A percentile compares a stretch with the other conserved stretches of the same genome.
These are phyloP conservation scores for Drosophila punjabiensis DNA, from an alignment of 1,140 invertebrate genomes.

Conservation along the genomic window DNA sequence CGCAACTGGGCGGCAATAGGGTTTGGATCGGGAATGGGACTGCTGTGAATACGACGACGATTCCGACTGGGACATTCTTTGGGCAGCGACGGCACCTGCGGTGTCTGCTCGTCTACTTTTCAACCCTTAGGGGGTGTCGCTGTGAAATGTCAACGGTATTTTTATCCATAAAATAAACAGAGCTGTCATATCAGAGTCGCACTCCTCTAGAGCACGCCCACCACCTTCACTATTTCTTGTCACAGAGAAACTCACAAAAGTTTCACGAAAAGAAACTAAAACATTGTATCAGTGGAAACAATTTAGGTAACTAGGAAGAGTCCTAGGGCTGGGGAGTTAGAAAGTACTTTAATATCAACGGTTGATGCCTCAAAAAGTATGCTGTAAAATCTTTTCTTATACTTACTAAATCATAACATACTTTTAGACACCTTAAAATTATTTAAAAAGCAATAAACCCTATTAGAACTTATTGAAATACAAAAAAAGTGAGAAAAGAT, in stretches of 20 bases:
- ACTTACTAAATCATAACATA: no score
- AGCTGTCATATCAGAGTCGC: constrained; percentile 32
- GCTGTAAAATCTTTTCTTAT: no score
- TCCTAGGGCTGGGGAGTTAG: no score
- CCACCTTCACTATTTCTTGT: constrained; percentile 18
- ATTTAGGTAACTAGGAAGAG: background rate
- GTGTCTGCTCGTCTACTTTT: constrained; percentile 37
- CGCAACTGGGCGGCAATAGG: constrained; percentile 9
- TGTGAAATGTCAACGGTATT: constrained; percentile 77
- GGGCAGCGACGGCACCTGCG: constrained; percentile 29
- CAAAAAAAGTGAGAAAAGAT: no score
- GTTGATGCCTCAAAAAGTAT: background rate
- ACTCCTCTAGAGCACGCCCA: background rate
- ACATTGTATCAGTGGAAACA: background rate
- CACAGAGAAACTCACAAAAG: constrained; percentile 13
- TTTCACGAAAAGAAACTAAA: background rate
- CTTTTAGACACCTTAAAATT: no score
- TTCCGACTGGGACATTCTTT: constrained; percentile 30
- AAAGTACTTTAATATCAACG: background rate
- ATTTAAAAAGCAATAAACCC: no score
- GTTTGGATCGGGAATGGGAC: constrained; percentile 18
- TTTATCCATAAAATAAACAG: constrained; percentile 64
- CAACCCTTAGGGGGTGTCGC: constrained; percentile 19
- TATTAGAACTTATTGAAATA: no score
- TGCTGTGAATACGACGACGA: constrained; percentile 28